Percentiles rank a stretch among this genome's conserved stretches.
These are phyloP conservation scores for Mallotus villosus DNA, from an alignment of 2,797 vertebrate genomes.

Conservation along the genomic window DNA sequence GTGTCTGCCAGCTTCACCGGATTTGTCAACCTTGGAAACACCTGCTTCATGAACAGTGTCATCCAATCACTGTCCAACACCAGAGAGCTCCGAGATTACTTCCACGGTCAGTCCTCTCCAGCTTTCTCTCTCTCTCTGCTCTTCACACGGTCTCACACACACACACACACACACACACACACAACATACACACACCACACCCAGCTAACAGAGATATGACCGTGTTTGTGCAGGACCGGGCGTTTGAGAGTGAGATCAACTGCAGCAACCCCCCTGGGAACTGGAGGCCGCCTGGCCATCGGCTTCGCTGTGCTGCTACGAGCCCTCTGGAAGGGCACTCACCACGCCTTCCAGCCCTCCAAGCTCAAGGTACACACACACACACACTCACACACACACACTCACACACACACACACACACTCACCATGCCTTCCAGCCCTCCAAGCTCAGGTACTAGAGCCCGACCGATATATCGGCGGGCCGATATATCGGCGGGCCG, in stretches of 20 bases:
- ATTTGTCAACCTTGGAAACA: slow-evolving; percentile 96
- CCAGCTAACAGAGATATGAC: too few relatives aligned
- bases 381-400: not conserved
- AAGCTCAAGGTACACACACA: slow-evolving; percentile 69
- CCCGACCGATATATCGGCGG: too few relatives aligned
- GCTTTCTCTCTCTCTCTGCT: too few relatives aligned
- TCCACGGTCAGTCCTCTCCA: slow-evolving; percentile 82
- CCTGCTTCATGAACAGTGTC: slow-evolving; percentile 99
- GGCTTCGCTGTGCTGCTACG: slow-evolving; percentile 94
- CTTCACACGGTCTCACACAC: too few relatives aligned
- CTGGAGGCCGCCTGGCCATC: slow-evolving; percentile 91
- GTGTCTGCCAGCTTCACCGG: slow-evolving; percentile 93
- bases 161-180: too few relatives aligned
- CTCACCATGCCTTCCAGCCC: slow-evolving; percentile 96
- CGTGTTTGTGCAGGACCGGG: slow-evolving; percentile 82
- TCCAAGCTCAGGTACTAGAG: too few relatives aligned
- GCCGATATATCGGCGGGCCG: too few relatives aligned
- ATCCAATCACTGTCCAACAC: slow-evolving; percentile 98
- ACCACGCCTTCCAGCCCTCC: slow-evolving; percentile 97
- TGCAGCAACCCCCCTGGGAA: slow-evolving; percentile 95
- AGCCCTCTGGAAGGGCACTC: slow-evolving; percentile 96
- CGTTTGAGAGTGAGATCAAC: slow-evolving; percentile 96
- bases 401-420: not conserved
- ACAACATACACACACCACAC: too few relatives aligned
- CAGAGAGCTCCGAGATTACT: slow-evolving; percentile 95